Percentiles rank a stretch among this genome's conserved stretches.
Conservation (phyloP, 2,797 vertebrate genomes). For the Epinephelus malabaricus region DNA sequence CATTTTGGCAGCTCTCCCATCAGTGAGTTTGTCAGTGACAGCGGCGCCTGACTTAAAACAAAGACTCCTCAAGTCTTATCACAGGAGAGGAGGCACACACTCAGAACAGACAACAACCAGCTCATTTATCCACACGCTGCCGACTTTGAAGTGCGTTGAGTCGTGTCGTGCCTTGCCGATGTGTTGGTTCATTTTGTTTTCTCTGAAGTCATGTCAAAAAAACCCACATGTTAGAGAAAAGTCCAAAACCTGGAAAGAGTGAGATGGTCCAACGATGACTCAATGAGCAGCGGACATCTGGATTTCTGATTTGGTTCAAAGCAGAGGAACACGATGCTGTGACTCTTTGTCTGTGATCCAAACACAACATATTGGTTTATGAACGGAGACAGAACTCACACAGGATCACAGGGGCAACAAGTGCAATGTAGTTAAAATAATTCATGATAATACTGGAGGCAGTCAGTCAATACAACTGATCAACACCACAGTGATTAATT, state of each 20-base stretch:
- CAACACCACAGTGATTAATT: conserved; percentile 8
- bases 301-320: conserved; percentile 42
- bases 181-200: conserved; percentile 50
- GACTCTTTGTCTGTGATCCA: conserved; percentile 40
- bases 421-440: background rate
- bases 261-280: conserved; percentile 59
- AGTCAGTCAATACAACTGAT: conserved; percentile 16
- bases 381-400: conserved; percentile 4
- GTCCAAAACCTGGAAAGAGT: conserved; percentile 30
- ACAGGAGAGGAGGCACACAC: conserved; percentile 6
- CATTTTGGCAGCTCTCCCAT: conserved; percentile 31
- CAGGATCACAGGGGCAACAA: background rate
- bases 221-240: conserved; percentile 39
- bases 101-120: conserved; percentile 13
- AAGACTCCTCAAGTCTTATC: conserved; percentile 53
- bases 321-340: conserved; percentile 26
- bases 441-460: too few species aligned
- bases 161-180: background rate
- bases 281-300: conserved; percentile 61
- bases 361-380: conserved; percentile 45
- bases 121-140: conserved; percentile 9
- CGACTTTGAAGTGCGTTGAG: conserved; percentile 18
- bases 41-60: conserved; percentile 37
- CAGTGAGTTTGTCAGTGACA: conserved; percentile 25
- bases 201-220: conserved; percentile 52